A percentile compares a stretch with the other conserved stretches of the same genome.
Conservation (phyloP, 2,797 vertebrate species). For the Coregonus ussuriensis region DNA sequence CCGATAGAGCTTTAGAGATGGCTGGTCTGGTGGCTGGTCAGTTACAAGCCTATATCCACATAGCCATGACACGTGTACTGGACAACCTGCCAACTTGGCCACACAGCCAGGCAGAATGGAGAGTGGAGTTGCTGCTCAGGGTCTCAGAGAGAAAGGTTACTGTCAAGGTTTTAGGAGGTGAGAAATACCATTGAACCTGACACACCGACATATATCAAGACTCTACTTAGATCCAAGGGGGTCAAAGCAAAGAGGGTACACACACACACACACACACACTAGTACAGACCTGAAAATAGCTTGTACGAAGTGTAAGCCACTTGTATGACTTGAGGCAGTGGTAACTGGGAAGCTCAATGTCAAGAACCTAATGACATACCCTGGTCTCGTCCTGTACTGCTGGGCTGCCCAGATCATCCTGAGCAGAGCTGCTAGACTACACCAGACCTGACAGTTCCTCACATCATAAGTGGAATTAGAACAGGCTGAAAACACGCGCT, state of each 20-base stretch:
- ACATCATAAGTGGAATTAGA: slow-evolving; percentile 23
- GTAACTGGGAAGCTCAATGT: neutral
- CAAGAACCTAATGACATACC: neutral
- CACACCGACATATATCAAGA: neutral
- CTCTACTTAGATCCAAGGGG: neutral
- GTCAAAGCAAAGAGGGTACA: neutral
- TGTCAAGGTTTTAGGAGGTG: slow-evolving; percentile 14
- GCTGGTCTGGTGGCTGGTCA: neutral
- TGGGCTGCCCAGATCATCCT: too few relatives aligned
- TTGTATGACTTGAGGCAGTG: neutral
- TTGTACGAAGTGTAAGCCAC: neutral
- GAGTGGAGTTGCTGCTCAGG: neutral
- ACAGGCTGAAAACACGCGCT: neutral
- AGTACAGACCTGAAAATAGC: neutral
- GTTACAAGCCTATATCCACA: neutral
- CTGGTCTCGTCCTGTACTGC: too few relatives aligned
- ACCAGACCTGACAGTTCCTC: slow-evolving; percentile 26
- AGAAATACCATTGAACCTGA: slow-evolving; percentile 19
- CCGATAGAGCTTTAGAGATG: neutral
- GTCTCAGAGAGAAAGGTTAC: slow-evolving; percentile 5
- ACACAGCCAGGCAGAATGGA: neutral
- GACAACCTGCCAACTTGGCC: slow-evolving; percentile 13
- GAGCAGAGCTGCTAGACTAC: slow-evolving; percentile 6
- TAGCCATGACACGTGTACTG: neutral
- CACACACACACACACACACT: neutral